Evolutionary conservation across 2,113 vertebrate genomes (phyloP), one percentile per base, ranked within the genome.

Genomic region (Suricata suricatta): DNA sequence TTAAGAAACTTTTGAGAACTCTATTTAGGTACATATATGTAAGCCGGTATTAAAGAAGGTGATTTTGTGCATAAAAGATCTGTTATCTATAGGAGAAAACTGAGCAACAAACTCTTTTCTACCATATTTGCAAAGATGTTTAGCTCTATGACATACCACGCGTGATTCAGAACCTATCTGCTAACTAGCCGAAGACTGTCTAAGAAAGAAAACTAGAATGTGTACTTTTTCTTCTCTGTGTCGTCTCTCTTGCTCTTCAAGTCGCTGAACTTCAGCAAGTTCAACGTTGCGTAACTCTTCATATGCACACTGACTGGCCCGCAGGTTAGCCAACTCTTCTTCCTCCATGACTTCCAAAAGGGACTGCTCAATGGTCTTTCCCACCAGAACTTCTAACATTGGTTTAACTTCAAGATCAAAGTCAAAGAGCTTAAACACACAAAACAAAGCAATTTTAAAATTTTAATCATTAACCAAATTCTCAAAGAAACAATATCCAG

Each of bases 291-390:
- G 98, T 44, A 99, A 97, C 97, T 99, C 99, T 17, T 98, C 97
- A 3, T 99, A 99, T 0, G 97, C 98, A 1, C 90, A 89, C 97
- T 99, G 99, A 79, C 97, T 99, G 35, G 98, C 98, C 94, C 82
- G 97, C 83, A 99, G 98, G 47, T 90, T 97, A 60, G 99, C 99
- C 98, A 99, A 96, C 98, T 99, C 99, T 77, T 99, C 99, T 96
- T 99, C 99, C 95, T 99, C 99, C 99, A 99, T 99, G 68, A 99
- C 99, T 97, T 99, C 99, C 97, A 99, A 98, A 89, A 99, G 98
- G 27, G 99, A 98, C 98, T 99, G 99, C 94, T 99, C 99, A 21
- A 99, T 98, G 0, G 99, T 99, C 97, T 99, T 99, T 1, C 99
- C 99, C 97, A 99, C 97, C 98, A 99, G 96, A 23, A 99, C 99